Percentiles rank a stretch among this genome's conserved stretches.
Evolutionary conservation across 2,888 invertebrate genomes (phyloP).

Genomic region (Petrolisthes manimaculis): DNA sequence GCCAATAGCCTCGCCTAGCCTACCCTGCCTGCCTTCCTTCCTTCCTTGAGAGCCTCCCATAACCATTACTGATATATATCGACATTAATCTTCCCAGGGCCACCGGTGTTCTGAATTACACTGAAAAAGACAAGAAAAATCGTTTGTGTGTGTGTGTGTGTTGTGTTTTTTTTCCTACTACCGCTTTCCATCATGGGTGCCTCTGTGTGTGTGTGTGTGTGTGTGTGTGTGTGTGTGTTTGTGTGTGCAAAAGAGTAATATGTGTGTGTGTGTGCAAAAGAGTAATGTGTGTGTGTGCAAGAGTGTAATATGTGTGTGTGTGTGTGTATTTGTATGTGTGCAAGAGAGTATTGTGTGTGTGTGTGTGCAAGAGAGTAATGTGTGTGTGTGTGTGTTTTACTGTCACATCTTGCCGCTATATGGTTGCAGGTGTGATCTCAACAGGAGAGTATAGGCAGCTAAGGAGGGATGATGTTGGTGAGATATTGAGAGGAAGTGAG

Average conservation of each 20-base stretch:
- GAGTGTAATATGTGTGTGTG: not conserved
- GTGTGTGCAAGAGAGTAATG: not conserved
- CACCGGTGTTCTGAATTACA: not conserved
- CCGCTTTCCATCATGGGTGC: not conserved
- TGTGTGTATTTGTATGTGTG: too few relatives aligned
- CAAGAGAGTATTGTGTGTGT: not conserved
- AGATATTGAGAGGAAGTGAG: too few relatives aligned
- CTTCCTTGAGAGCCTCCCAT: not conserved
- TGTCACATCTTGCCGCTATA: too few relatives aligned
- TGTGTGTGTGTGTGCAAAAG: too few relatives aligned
- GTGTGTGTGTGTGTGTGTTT: not conserved
- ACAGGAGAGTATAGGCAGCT: too few relatives aligned
- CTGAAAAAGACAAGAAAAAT: too few relatives aligned
- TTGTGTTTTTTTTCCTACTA: not conserved
- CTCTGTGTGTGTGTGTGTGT: conserved; percentile 22
- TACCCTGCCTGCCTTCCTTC: too few relatives aligned
- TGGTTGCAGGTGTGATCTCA: too few relatives aligned
- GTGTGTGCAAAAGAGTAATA: not conserved
- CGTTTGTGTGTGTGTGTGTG: conserved; percentile 19
- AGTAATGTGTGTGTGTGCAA: not conserved
- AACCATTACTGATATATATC: conserved; percentile 1
- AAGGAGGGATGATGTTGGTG: too few relatives aligned
- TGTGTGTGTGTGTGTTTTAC: not conserved
- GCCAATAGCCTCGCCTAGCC: not conserved
- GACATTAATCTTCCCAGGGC: not conserved